Base-by-base conservation (phyloP, 2,888 invertebrate species). In the Nomada fucata region DNA sequence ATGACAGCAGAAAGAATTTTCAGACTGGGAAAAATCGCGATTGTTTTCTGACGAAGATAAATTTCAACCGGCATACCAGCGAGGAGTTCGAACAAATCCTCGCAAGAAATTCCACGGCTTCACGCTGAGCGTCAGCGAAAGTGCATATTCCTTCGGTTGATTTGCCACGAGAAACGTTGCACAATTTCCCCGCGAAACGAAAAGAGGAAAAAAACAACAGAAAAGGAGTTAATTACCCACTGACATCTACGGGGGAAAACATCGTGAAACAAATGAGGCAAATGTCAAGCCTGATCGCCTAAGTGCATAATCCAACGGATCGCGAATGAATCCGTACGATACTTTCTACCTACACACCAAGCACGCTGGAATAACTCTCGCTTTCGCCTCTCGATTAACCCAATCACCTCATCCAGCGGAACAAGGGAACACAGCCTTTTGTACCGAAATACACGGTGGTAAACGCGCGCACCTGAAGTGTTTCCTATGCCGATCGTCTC, bases 301-400 rank as follows among this genome's bases (percentile, higher is more conserved):
- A 42, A 15, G 13, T 44, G 15, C 63, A 65, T 65, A 23, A 44
- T 23, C 57, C 11, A 57, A 65, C 44, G 55, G 29, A 65, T 57
- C 47, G 20, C n/a, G 15, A 13, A 44, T 18, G 36, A 23, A 64
- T 50, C 70, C 20, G 3, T 23, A 15, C 4, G 15, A 44, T 20
- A 13, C 20, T 60, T 52, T 67, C 36, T 23, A 59, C 4, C 36
- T 36, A 42, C 36, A 55, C 4, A 0, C 18, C 10, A 52, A 52
- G 15, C 36, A 55, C 61, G 4, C n/a, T 42, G n/a, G 42, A 42
- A 50, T 36, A 64, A 50, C 59, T 68, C 50, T 52, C 74, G 52
- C 52, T 75, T 60, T 75, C 69, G 18, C 60, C n/a, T 23, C 20
- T 47, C 47, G 76, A 71, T 71, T 57, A 63, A 42, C 4, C 67